A percentile compares a stretch with the other conserved stretches of the same genome.
These are phyloP conservation scores for Erinaceus europaeus DNA, from an alignment of 2,113 vertebrate genomes.

Conservation along the genomic window DNA sequence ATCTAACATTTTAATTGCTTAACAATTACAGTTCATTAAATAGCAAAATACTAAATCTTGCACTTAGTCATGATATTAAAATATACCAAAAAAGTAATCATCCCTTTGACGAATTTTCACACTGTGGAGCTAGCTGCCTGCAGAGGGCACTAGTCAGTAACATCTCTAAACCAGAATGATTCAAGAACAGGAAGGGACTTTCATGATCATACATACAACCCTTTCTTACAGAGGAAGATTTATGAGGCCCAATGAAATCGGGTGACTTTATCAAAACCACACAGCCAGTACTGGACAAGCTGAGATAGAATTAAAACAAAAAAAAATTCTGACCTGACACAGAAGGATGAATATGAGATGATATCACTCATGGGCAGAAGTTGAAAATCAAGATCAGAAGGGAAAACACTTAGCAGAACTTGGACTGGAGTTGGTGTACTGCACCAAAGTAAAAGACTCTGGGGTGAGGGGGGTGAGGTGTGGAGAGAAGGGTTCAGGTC, in stretches of 20 bases:
- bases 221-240: neutral
- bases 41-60: neutral
- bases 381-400: too few species aligned
- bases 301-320: too few species aligned
- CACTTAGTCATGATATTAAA: neutral
- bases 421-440: too few species aligned
- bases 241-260: neutral
- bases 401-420: too few species aligned
- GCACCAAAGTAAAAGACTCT: too few species aligned
- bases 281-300: neutral
- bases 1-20: slow-evolving; percentile 27
- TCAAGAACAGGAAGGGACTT: neutral
- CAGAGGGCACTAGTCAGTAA: slow-evolving; percentile 69
- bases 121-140: slow-evolving; percentile 23
- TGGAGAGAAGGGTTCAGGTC: too few species aligned
- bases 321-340: slow-evolving; percentile 2
- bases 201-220: neutral
- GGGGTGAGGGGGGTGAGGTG: too few species aligned
- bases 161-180: neutral
- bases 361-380: too few species aligned
- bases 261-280: neutral
- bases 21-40: neutral
- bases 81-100: neutral
- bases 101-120: neutral
- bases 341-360: too few species aligned